Percentiles rank a stretch among this genome's conserved stretches.
phyloP scores from a whole-genome alignment of 1,140 invertebrate genomes.

The Aphelinus certus region DNA sequence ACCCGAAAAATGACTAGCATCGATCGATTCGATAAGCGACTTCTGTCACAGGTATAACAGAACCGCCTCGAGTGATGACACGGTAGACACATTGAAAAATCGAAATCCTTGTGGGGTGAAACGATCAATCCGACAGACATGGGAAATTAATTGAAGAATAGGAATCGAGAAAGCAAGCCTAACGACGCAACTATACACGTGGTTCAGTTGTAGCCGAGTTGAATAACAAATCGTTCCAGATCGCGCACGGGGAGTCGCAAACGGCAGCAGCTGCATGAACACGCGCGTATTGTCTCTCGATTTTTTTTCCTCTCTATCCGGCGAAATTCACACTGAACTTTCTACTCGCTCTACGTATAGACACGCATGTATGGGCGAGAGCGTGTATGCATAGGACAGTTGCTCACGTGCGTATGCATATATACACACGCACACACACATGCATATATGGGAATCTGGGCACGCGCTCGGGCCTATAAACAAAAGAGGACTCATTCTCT shows the following conservation, averaged over 20 bases:
- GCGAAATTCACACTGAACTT: slow-evolving; percentile 29
- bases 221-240: slow-evolving; percentile 18
- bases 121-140: no score
- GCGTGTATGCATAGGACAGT: background rate
- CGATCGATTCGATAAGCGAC: no score
- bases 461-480: slow-evolving; percentile 11
- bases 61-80: no score
- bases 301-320: background rate
- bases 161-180: no score
- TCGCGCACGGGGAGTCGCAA: background rate
- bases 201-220: background rate
- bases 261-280: background rate
- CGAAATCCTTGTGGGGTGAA: no score
- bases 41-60: no score
- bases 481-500: slow-evolving; percentile 12
- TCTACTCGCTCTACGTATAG: background rate
- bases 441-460: slow-evolving; percentile 11
- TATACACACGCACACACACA: background rate
- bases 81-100: no score
- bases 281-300: slow-evolving; percentile 23
- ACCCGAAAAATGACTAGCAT: no score
- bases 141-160: no score
- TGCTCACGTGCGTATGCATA: background rate
- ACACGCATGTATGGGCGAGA: background rate
- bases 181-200: no score